Evolutionary conservation across 2,888 invertebrate genomes (phyloP).

Genomic region (Synanthedon andrenaeformis): DNA sequence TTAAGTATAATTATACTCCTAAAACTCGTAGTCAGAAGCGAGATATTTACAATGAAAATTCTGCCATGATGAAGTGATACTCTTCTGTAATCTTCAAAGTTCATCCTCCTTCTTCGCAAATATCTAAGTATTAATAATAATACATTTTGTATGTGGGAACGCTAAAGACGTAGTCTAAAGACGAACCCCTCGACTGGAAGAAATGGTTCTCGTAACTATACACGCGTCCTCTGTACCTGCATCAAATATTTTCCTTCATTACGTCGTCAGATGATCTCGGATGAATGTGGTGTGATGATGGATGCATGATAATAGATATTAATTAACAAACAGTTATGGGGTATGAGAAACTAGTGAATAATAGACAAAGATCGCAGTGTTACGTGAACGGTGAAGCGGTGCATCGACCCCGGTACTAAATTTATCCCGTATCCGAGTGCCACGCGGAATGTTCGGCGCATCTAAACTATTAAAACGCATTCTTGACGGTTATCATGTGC

Average conservation of each 20-base stretch:
- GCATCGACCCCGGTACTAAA: constrained; percentile 54
- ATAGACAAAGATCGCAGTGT: constrained; percentile 19
- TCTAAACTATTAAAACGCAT: constrained; percentile 51
- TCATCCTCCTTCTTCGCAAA: constrained; percentile 11
- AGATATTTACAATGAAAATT: constrained; percentile 35
- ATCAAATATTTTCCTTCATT: constrained; percentile 50
- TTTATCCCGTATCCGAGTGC: constrained; percentile 37
- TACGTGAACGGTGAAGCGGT: constrained; percentile 44
- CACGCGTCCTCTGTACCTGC: constrained; percentile 68
- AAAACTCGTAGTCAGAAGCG: constrained; percentile 23
- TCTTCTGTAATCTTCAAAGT: constrained; percentile 12
- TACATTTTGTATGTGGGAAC: constrained; percentile 67
- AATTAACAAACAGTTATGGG: constrained; percentile 7
- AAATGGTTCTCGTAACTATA: constrained; percentile 70
- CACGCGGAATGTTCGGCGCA: constrained; percentile 43
- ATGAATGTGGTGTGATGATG: constrained; percentile 5
- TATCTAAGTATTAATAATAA: constrained; percentile 33
- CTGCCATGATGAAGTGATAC: constrained; percentile 20
- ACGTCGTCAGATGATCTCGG: constrained; percentile 17
- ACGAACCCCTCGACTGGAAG: constrained; percentile 62
- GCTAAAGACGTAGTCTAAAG: constrained; percentile 65
- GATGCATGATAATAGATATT: constrained; percentile 1
- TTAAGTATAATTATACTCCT: neutral
- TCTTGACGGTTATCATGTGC: constrained; percentile 37
- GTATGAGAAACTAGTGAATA: constrained; percentile 5